phyloP scores from a whole-genome alignment of 2,113 vertebrate genomes.

The Sebastes fasciatus region DNA sequence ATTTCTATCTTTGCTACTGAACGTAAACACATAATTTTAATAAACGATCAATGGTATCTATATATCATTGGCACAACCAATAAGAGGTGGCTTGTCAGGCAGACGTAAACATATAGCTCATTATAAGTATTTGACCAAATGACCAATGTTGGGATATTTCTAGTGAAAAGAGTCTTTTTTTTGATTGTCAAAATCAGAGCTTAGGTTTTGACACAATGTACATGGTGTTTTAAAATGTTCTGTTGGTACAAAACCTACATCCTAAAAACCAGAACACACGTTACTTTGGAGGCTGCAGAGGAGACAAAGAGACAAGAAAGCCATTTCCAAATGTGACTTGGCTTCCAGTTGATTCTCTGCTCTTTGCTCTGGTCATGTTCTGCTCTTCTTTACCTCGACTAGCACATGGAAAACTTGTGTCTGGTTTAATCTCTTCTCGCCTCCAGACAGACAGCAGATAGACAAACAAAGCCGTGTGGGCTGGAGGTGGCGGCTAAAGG shows the following conservation, averaged over 20 bases:
- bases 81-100: too few species aligned
- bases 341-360: constrained; percentile 17
- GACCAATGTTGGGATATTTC: too few species aligned
- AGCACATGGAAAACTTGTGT: constrained; percentile 8
- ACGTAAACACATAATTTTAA: too few species aligned
- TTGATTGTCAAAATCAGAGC: too few species aligned
- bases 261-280: background rate
- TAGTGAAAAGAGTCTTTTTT: too few species aligned
- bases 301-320: background rate
- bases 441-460: constrained; percentile 11
- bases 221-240: background rate
- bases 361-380: constrained; percentile 8
- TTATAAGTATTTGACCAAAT: too few species aligned
- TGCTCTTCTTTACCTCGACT: background rate
- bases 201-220: too few species aligned
- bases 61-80: too few species aligned
- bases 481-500: constrained; percentile 35
- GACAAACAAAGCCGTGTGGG: background rate
- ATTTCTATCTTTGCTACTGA: too few species aligned
- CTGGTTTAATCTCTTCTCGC: constrained; percentile 22
- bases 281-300: background rate
- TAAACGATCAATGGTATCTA: too few species aligned
- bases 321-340: background rate
- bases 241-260: background rate
- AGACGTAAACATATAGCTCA: too few species aligned